These are phyloP conservation scores for Archilochus colubris DNA, from an alignment of 2,113 vertebrate species.

Conservation along the genomic window DNA sequence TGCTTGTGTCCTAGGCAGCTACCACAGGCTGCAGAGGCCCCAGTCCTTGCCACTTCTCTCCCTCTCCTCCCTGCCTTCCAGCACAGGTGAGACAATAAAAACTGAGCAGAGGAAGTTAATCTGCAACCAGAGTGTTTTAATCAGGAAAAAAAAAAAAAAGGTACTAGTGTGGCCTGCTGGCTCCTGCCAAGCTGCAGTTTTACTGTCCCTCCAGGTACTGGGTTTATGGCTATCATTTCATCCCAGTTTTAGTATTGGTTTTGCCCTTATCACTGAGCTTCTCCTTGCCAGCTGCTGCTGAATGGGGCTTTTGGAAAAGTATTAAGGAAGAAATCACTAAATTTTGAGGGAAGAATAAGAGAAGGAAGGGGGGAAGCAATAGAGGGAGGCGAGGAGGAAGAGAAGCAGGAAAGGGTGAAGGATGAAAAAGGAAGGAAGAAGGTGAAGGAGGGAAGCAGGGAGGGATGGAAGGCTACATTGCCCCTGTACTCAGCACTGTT, in stretches of 20 bases:
- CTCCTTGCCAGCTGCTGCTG: conserved; percentile 30
- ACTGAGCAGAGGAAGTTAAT: conserved; percentile 9
- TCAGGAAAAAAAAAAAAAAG: background rate
- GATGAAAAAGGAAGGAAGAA: background rate
- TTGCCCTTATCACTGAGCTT: conserved; percentile 35
- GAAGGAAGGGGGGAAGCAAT: background rate
- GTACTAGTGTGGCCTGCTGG: background rate
- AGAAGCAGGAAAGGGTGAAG: background rate
- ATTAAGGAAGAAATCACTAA: background rate
- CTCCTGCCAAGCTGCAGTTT: conserved; percentile 46
- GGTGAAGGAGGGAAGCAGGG: background rate
- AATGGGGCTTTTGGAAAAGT: background rate
- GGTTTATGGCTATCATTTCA: conserved; percentile 57
- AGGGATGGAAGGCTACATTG: background rate
- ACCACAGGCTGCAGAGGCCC: background rate
- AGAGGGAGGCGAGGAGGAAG: too few relatives aligned
- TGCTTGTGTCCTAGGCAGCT: background rate
- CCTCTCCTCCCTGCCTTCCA: background rate
- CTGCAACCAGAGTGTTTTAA: conserved; percentile 31
- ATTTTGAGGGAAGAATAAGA: background rate
- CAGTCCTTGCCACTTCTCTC: background rate
- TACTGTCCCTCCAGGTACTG: conserved; percentile 25
- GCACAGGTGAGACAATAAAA: background rate
- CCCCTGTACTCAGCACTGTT: too few relatives aligned
- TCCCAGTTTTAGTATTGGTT: conserved; percentile 49